phyloP scores from a whole-genome alignment of 2,888 invertebrate species.

The Nematopogon swammerdamellus region DNA sequence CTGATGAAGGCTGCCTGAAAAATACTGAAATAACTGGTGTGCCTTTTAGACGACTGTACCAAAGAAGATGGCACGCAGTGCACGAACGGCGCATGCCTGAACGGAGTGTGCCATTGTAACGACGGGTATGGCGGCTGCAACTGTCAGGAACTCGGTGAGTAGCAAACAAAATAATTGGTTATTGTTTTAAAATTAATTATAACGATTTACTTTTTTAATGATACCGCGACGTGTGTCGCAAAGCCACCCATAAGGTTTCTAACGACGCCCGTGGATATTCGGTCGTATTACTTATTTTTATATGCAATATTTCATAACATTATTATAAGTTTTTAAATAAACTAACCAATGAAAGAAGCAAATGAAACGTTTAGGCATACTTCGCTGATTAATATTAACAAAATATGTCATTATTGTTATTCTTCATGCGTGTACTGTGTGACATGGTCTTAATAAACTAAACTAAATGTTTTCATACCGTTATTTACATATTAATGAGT shows the following conservation, averaged over 20 bases:
- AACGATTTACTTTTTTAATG: not conserved
- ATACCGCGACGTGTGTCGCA: not conserved
- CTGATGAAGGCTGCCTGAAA: no score
- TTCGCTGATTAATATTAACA: no score
- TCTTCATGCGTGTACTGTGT: no score
- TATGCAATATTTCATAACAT: not conserved
- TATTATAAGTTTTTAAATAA: no score
- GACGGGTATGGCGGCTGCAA: constrained; percentile 94
- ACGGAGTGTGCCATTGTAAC: constrained; percentile 92
- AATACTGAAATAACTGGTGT: constrained; percentile 8
- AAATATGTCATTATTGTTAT: no score
- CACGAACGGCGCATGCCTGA: constrained; percentile 90
- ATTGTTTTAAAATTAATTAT: not conserved
- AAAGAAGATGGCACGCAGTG: constrained; percentile 87
- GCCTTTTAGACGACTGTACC: constrained; percentile 82
- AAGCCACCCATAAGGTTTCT: no score
- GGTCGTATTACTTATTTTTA: no score
- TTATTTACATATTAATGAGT: no score
- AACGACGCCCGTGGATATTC: not conserved
- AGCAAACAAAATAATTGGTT: not conserved
- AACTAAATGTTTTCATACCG: no score
- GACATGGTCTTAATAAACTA: no score
- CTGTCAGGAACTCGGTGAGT: constrained; percentile 86
- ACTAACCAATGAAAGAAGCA: no score
- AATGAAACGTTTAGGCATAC: no score